Base-by-base conservation (phyloP, 2,888 invertebrate species). In the Yponomeuta cagnagella region DNA sequence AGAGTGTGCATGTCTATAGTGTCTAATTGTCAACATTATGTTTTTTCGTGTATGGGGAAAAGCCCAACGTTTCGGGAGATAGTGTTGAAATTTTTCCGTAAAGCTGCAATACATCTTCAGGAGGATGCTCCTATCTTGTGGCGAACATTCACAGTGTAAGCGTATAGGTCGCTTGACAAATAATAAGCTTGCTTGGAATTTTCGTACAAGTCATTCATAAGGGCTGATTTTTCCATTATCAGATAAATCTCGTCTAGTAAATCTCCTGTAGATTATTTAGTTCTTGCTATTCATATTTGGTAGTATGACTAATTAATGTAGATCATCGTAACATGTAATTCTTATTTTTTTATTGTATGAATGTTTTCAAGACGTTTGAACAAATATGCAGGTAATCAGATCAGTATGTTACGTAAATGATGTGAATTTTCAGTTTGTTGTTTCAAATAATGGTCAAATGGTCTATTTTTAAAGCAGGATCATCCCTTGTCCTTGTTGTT, bases 121-220 rank as follows among this genome's bases (percentile, higher is more conserved):
- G 89, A 84, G 85, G 85, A 82, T 88, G 86, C 86, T 87, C 87
- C 92, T 90, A 93, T 93, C 92, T 92, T 87, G 86, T 83, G 81
- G 86, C 85, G 90, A 89, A 90, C 92, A 92, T 90, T 92, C 92
- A 87, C 86, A 85, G 85, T 84, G 86, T 88, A 83, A 88, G 88
- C 90, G 89, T 86, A 85, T 83, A 85, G 65, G 65, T 81, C 81
- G 77, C 52, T 73, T 71, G 70, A 4, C 88, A 88, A 76, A 87
- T 86, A 86, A 33, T 76, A 79, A 33, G 65, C 33, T 31, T 58
- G 52, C 52, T 12, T 8, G 12, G 52, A 15, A 58, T 15, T 15
- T 15, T 15, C 43, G 6, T 43, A 1, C 43, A 43, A 8, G 43
- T 4, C 5, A 43, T 43, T 43, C 8, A 1, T 43, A 1, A 43